Conservation (phyloP, 2,888 invertebrate species). For the Adineta ricciae region DNA sequence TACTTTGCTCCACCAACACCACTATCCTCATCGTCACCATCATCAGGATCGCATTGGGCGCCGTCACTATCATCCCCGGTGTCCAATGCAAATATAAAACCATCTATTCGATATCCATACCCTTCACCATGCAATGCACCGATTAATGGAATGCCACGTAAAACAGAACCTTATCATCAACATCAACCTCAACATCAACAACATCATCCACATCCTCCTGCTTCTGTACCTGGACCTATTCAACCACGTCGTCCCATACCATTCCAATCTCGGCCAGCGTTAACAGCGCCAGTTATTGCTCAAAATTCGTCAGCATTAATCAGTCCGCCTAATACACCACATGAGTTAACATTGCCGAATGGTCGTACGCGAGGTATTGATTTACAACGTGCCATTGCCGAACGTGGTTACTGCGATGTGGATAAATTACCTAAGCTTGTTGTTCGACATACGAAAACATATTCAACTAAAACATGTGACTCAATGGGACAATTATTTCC, state of each 20-base stretch:
- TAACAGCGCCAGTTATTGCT: background rate
- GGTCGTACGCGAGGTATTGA: background rate
- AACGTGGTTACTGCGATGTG: background rate
- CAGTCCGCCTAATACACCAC: background rate
- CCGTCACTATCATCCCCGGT: background rate
- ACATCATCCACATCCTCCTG: no score
- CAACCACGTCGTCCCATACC: background rate
- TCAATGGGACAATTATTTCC: slow-evolving; percentile 10
- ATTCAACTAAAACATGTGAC: background rate
- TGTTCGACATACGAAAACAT: background rate
- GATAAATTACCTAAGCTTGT: slow-evolving; percentile 16
- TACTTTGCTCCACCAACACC: background rate
- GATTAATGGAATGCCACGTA: background rate
- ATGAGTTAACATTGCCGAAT: slow-evolving; percentile 12
- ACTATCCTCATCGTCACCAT: background rate
- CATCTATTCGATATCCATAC: background rate
- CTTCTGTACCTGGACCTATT: no score
- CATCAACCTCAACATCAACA: no score
- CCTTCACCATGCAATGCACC: background rate
- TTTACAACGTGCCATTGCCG: background rate
- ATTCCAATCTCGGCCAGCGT: background rate
- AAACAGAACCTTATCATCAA: background rate
- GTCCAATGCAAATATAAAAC: background rate
- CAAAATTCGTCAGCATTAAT: slow-evolving; percentile 13
- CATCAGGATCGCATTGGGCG: background rate